A percentile compares a stretch with the other conserved stretches of the same genome.
Evolutionary conservation across 2,797 vertebrate species (phyloP).

Genomic region (Labeo calbasu): DNA sequence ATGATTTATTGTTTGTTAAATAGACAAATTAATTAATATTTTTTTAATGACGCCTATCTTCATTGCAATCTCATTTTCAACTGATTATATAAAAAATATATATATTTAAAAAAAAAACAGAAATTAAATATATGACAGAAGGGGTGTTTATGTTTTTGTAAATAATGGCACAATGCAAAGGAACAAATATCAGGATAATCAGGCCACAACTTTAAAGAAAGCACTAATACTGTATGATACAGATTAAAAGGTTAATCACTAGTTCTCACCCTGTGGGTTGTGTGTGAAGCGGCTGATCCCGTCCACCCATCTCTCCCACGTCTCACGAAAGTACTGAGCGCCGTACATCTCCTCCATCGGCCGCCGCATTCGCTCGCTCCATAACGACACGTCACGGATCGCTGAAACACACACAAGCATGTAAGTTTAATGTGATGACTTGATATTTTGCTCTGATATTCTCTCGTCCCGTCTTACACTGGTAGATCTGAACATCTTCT

Average conservation of each 20-base stretch:
- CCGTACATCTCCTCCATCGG: slow-evolving; percentile 90
- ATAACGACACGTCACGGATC: slow-evolving; percentile 86
- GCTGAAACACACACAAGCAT: slow-evolving; percentile 69
- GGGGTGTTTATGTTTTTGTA: no score
- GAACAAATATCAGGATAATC: neutral
- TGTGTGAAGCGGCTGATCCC: slow-evolving; percentile 76
- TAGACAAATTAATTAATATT: no score
- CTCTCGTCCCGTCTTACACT: slow-evolving; percentile 68
- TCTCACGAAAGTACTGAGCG: slow-evolving; percentile 79
- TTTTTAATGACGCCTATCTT: no score
- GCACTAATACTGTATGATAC: neutral
- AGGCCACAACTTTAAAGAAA: neutral
- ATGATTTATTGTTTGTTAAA: no score
- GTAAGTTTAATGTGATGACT: no score
- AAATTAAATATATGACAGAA: no score
- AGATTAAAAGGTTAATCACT: neutral
- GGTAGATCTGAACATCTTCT: slow-evolving; percentile 82
- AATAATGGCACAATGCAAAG: no score
- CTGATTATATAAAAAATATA: no score
- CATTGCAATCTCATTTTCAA: no score
- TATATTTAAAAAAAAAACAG: no score
- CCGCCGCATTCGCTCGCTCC: slow-evolving; percentile 83
- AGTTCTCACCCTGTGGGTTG: slow-evolving; percentile 80
- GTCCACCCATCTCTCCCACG: slow-evolving; percentile 87
- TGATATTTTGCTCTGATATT: neutral